Evolutionary conservation across 2,113 vertebrate species (phyloP).

Genomic region (Anseranas semipalmata): DNA sequence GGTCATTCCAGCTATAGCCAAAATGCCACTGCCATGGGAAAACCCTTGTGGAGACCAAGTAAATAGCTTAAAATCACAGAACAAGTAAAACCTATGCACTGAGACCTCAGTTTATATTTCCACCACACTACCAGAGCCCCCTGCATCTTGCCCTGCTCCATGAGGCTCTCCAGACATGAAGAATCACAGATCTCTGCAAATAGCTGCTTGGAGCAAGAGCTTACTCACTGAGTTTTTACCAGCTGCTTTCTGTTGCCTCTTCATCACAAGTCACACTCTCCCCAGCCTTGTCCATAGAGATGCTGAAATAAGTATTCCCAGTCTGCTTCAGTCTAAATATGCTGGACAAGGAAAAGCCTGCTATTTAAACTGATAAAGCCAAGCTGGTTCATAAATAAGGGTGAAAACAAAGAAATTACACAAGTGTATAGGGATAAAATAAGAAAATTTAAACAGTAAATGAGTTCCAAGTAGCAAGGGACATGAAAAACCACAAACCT

Average conservation of each 20-base stretch:
- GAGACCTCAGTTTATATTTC: neutral
- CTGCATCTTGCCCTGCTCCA: neutral
- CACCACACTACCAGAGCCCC: neutral
- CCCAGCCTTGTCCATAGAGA: neutral
- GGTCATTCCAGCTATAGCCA: neutral
- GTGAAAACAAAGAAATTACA: neutral
- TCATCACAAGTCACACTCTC: neutral
- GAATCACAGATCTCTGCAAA: neutral
- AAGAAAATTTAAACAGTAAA: neutral
- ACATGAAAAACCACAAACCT: neutral
- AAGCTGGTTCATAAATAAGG: neutral
- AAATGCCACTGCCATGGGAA: neutral
- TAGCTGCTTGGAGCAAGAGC: neutral
- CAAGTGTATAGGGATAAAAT: neutral
- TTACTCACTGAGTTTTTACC: neutral
- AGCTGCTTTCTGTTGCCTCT: neutral
- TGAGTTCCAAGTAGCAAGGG: neutral
- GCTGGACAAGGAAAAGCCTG: neutral
- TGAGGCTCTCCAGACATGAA: neutral
- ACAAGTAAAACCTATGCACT: fast-evolving
- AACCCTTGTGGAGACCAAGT: neutral
- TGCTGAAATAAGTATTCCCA: neutral
- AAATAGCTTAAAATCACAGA: neutral
- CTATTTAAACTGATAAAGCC: neutral
- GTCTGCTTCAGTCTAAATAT: neutral